Conservation (phyloP, 2,797 vertebrate genomes). For the Diglossa cyanea region DNA sequence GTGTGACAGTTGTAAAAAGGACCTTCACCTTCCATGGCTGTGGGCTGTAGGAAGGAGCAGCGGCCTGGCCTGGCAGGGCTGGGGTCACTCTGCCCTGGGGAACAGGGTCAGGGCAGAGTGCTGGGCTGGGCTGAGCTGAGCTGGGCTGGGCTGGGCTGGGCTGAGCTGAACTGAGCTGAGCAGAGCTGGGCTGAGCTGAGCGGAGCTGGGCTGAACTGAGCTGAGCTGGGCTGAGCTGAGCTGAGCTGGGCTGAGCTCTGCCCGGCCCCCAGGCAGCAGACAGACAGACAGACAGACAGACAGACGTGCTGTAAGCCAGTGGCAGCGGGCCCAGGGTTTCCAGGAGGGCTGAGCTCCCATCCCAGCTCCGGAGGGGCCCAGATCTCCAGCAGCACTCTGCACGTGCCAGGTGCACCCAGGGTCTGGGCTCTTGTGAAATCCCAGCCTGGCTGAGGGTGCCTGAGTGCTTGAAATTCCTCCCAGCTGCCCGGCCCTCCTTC, state of each 20-base stretch:
- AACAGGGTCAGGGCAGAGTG: neutral
- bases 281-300: neutral
- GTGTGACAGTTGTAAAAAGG: fast-evolving
- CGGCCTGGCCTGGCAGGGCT: neutral
- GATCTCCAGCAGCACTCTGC: neutral
- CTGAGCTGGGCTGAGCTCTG: neutral
- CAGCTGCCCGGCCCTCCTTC: neutral
- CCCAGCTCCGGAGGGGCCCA: neutral
- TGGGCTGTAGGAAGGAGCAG: fast-evolving
- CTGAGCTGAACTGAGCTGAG: neutral
- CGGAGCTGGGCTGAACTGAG: no score
- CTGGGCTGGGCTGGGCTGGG: neutral
- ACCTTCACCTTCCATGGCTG: fast-evolving
- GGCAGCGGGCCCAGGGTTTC: constrained; percentile 17
- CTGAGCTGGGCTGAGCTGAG: neutral
- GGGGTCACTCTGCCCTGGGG: neutral
- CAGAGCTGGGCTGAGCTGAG: neutral
- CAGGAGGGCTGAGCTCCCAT: constrained; percentile 21
- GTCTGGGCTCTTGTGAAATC: constrained; percentile 37
- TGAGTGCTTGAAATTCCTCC: constrained; percentile 42
- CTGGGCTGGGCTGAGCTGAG: neutral
- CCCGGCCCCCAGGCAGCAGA: constrained; percentile 20
- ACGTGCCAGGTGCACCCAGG: neutral
- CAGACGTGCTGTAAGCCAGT: constrained; percentile 25
- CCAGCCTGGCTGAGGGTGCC: neutral